phyloP scores from a whole-genome alignment of 2,797 vertebrate genomes.

The Hippocampus kuda region DNA sequence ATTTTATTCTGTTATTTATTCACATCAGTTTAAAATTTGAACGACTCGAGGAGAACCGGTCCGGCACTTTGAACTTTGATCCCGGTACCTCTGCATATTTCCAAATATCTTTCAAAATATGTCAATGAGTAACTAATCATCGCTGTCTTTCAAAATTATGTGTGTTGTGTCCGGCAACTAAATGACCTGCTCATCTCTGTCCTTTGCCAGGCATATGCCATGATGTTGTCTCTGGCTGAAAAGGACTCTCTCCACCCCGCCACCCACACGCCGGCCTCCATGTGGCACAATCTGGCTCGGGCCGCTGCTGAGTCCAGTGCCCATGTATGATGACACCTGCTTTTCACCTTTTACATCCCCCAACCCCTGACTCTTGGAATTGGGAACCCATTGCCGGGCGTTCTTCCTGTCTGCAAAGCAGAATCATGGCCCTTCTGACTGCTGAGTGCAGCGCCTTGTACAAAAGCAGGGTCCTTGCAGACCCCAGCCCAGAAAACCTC shows the following conservation, averaged over 20 bases:
- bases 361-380: slow-evolving; percentile 51
- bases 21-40: too few species aligned
- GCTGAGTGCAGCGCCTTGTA: slow-evolving; percentile 76
- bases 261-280: slow-evolving; percentile 78
- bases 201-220: slow-evolving; percentile 80
- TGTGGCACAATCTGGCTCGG: slow-evolving; percentile 96
- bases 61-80: too few species aligned
- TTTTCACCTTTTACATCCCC: slow-evolving; percentile 33
- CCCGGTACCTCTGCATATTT: neutral
- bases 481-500: slow-evolving; percentile 20
- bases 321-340: slow-evolving; percentile 83
- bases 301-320: slow-evolving; percentile 88
- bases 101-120: neutral
- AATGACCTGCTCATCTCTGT: neutral
- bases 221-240: slow-evolving; percentile 98
- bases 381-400: slow-evolving; percentile 74
- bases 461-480: slow-evolving; percentile 70
- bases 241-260: slow-evolving; percentile 87
- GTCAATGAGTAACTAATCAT: too few species aligned
- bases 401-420: slow-evolving; percentile 84
- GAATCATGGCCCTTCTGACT: slow-evolving; percentile 67
- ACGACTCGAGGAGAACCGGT: too few species aligned
- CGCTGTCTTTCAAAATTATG: neutral
- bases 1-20: too few species aligned
- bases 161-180: neutral